Evolutionary conservation across 2,113 vertebrate genomes (phyloP).

Genomic region (Engraulis encrasicolus): DNA sequence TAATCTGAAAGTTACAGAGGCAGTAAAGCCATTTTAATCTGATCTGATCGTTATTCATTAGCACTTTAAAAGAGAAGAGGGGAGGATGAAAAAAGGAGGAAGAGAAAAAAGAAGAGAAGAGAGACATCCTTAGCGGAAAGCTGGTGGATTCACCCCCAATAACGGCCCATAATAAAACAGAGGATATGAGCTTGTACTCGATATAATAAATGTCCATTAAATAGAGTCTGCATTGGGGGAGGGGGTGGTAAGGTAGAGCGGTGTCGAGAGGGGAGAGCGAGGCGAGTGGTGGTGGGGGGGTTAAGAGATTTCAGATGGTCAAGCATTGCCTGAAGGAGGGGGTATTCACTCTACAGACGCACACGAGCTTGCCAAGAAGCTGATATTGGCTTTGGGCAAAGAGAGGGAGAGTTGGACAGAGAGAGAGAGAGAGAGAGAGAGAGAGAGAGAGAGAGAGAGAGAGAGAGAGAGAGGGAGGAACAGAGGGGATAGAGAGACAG

Average conservation of each 20-base stretch:
- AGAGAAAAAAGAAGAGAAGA: not conserved
- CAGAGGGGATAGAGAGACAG: too few relatives aligned
- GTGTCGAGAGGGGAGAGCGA: not conserved
- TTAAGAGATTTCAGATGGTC: conserved; percentile 57
- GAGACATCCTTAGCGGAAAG: not conserved
- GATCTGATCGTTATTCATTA: conserved; percentile 8
- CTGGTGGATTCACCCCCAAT: conserved; percentile 10
- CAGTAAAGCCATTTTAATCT: conserved; percentile 1
- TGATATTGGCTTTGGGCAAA: conserved; percentile 55
- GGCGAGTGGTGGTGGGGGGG: not conserved
- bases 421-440: not conserved
- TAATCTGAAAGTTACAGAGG: conserved; percentile 5
- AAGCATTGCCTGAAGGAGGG: conserved; percentile 58
- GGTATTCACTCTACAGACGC: conserved; percentile 48
- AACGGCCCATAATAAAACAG: conserved; percentile 17
- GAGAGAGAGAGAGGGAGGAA: not conserved
- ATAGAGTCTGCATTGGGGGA: not conserved
- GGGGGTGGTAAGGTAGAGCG: not conserved
- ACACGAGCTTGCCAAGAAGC: conserved; percentile 52
- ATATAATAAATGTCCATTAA: conserved; percentile 17
- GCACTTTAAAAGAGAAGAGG: not conserved
- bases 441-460: not conserved
- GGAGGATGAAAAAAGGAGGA: not conserved
- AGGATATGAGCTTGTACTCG: conserved; percentile 20
- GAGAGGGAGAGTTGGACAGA: not conserved